phyloP scores from a whole-genome alignment of 2,113 vertebrate species.

The Cyanoramphus novaezelandiae region DNA sequence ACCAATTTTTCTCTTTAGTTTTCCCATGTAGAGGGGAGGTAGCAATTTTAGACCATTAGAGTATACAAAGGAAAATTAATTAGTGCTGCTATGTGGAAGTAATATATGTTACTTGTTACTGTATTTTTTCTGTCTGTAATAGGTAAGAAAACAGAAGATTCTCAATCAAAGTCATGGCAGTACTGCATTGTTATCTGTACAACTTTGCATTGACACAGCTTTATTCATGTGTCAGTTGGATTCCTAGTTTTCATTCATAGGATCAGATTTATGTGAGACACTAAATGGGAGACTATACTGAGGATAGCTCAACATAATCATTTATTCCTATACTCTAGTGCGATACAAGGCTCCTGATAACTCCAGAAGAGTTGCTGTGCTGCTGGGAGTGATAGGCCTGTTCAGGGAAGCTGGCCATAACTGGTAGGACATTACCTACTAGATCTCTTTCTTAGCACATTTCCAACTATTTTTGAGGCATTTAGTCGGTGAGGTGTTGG shows the following conservation, averaged over 20 bases:
- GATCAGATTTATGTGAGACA: not conserved
- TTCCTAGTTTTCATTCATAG: not conserved
- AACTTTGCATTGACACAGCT: not conserved
- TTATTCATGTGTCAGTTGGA: not conserved
- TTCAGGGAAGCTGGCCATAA: fast-evolving
- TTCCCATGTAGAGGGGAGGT: not conserved
- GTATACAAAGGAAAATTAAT: not conserved
- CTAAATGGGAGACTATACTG: not conserved
- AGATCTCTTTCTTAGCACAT: not conserved
- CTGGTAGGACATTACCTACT: not conserved
- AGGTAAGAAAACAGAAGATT: not conserved
- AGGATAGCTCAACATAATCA: not conserved
- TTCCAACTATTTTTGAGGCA: not conserved
- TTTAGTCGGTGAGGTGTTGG: not conserved
- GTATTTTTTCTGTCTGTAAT: not conserved
- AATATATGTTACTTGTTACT: not conserved
- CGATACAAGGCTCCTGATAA: not conserved
- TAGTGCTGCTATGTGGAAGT: not conserved
- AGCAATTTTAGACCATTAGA: not conserved
- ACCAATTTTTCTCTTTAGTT: not conserved
- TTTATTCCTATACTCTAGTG: not conserved
- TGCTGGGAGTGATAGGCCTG: not conserved
- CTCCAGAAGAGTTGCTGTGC: not conserved
- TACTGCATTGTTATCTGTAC: not conserved
- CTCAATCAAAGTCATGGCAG: not conserved